These are phyloP conservation scores for Crenuchus spilurus DNA, from an alignment of 2,797 vertebrate species.

Conservation along the genomic window DNA sequence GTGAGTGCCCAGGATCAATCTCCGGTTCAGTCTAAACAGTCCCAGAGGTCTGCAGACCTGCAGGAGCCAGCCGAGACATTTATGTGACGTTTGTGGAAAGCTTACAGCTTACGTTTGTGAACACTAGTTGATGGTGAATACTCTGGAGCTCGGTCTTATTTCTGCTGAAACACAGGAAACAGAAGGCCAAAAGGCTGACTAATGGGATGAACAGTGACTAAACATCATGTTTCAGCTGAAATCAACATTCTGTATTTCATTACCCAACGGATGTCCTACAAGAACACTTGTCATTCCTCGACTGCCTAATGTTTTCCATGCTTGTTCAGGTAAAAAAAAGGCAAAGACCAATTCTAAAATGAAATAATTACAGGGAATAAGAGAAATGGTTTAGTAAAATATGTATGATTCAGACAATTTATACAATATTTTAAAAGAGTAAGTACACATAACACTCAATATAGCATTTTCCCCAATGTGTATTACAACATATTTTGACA, in stretches of 20 bases:
- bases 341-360: too few relatives aligned
- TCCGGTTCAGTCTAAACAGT: constrained; percentile 54
- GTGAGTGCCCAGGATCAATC: constrained; percentile 45
- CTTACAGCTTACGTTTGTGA: constrained; percentile 49
- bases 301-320: neutral
- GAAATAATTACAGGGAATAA: neutral
- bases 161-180: constrained; percentile 14
- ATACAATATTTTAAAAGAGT: too few relatives aligned
- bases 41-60: constrained; percentile 40
- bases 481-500: too few relatives aligned
- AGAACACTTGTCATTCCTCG: constrained; percentile 17
- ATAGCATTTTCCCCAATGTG: too few relatives aligned
- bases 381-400: too few relatives aligned
- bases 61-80: constrained; percentile 42
- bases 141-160: constrained; percentile 34
- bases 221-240: neutral
- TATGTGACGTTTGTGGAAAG: constrained; percentile 45
- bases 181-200: neutral
- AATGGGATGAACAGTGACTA: neutral
- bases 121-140: constrained; percentile 6
- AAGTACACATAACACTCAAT: too few relatives aligned
- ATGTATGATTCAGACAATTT: too few relatives aligned
- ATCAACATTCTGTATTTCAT: constrained; percentile 16
- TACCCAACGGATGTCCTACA: neutral
- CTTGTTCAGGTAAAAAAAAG: too few relatives aligned